Conservation (phyloP, 2,113 vertebrate species). For the Okapia johnstoni region DNA sequence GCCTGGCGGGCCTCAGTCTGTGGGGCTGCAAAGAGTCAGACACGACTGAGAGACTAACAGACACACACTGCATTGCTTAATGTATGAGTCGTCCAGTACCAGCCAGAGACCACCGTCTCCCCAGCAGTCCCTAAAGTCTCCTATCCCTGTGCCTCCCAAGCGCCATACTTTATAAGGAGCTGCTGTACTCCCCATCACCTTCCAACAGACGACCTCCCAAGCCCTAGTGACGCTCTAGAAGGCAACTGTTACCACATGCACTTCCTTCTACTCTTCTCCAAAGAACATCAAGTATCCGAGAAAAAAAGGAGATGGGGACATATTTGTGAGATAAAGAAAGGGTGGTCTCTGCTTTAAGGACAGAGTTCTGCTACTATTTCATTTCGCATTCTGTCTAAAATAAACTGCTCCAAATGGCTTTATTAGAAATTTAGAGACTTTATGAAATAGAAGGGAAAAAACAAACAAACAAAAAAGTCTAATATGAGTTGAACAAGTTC, state of each 20-base stretch:
- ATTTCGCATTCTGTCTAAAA: conserved; percentile 25
- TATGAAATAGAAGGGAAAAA: conserved; percentile 6
- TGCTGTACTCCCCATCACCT: background rate
- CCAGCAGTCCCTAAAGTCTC: background rate
- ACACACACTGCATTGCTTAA: background rate
- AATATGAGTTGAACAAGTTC: conserved; percentile 16
- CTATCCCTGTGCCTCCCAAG: background rate
- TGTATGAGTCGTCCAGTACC: fast-evolving
- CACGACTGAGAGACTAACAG: background rate
- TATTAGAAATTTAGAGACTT: background rate
- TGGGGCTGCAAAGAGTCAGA: background rate
- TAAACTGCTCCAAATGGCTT: background rate
- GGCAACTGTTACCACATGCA: background rate
- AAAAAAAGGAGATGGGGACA: background rate
- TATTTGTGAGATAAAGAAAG: background rate
- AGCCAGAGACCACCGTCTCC: background rate
- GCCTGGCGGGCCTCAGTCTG: background rate
- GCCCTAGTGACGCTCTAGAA: background rate
- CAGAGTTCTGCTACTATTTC: background rate
- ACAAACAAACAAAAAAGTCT: background rate
- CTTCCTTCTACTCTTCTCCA: background rate
- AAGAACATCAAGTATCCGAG: background rate
- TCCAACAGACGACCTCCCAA: background rate
- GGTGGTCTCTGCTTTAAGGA: background rate
- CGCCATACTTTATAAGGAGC: background rate